These are phyloP conservation scores for Enteromius unitaeniatus DNA, from an alignment of 2,797 vertebrate species.

Conservation along the genomic window DNA sequence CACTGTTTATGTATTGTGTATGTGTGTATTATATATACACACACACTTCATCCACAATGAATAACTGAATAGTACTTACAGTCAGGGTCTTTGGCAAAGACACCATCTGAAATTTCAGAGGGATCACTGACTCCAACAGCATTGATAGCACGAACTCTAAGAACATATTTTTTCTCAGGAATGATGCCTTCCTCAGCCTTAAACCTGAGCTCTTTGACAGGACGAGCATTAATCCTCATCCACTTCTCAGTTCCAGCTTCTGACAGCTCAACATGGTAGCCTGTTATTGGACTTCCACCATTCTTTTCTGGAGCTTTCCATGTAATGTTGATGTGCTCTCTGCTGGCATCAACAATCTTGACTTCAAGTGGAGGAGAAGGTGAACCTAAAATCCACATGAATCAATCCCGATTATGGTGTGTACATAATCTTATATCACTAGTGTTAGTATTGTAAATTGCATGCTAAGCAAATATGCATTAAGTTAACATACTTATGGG, in stretches of 20 bases:
- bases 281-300: slow-evolving; percentile 91
- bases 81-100: slow-evolving; percentile 95
- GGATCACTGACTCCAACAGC: slow-evolving; percentile 92
- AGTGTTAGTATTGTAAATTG: not conserved
- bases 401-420: not conserved
- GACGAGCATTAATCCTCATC: slow-evolving; percentile 93
- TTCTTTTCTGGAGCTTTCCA: slow-evolving; percentile 95
- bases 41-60: not conserved
- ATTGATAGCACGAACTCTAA: slow-evolving; percentile 95
- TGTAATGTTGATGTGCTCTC: slow-evolving; percentile 91
- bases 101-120: slow-evolving; percentile 93
- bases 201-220: slow-evolving; percentile 92
- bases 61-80: slow-evolving; percentile 77
- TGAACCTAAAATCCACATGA: slow-evolving; percentile 74
- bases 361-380: slow-evolving; percentile 93
- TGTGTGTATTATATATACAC: not conserved
- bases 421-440: not conserved
- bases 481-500: slow-evolving; percentile 84
- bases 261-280: slow-evolving; percentile 96
- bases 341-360: slow-evolving; percentile 87
- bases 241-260: slow-evolving; percentile 98
- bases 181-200: slow-evolving; percentile 94
- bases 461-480: slow-evolving; percentile 5
- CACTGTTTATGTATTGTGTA: not conserved
- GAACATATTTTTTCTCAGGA: slow-evolving; percentile 96